These are phyloP conservation scores for Galeruca laticollis DNA, from an alignment of 2,888 invertebrate genomes.

Conservation along the genomic window DNA sequence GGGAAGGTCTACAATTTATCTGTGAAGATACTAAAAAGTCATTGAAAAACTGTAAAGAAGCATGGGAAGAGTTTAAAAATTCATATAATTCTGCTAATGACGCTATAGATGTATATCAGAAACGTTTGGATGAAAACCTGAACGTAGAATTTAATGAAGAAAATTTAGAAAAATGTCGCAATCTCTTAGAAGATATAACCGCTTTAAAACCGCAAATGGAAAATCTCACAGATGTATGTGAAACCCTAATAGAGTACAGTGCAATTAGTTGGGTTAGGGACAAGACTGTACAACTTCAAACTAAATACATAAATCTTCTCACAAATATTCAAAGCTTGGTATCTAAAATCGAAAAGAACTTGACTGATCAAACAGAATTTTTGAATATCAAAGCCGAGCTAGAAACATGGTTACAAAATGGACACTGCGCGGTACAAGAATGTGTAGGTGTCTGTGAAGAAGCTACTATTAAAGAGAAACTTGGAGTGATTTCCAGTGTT, in stretches of 20 bases:
- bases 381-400: conserved; percentile 87
- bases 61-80: conserved; percentile 85
- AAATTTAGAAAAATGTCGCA: conserved; percentile 81
- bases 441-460: conserved; percentile 87
- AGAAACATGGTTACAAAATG: conserved; percentile 85
- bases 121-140: conserved; percentile 73
- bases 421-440: conserved; percentile 84
- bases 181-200: conserved; percentile 80
- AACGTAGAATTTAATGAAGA: conserved; percentile 81
- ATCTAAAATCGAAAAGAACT: conserved; percentile 88
- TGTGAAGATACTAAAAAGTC: conserved; percentile 82
- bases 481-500: conserved; percentile 80
- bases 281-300: conserved; percentile 86
- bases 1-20: conserved; percentile 83
- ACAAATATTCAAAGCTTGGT: conserved; percentile 85
- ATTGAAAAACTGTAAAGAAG: conserved; percentile 80
- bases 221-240: conserved; percentile 88
- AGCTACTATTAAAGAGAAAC: conserved; percentile 80
- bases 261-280: conserved; percentile 88
- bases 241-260: conserved; percentile 87
- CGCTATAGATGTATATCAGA: conserved; percentile 80
- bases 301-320: conserved; percentile 82
- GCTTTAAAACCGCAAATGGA: conserved; percentile 83
- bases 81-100: conserved; percentile 79
- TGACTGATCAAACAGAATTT: conserved; percentile 92